Evolutionary conservation across 2,888 invertebrate species (phyloP), one percentile per base, ranked within the genome.

Genomic region (Drosophila siamana): DNA sequence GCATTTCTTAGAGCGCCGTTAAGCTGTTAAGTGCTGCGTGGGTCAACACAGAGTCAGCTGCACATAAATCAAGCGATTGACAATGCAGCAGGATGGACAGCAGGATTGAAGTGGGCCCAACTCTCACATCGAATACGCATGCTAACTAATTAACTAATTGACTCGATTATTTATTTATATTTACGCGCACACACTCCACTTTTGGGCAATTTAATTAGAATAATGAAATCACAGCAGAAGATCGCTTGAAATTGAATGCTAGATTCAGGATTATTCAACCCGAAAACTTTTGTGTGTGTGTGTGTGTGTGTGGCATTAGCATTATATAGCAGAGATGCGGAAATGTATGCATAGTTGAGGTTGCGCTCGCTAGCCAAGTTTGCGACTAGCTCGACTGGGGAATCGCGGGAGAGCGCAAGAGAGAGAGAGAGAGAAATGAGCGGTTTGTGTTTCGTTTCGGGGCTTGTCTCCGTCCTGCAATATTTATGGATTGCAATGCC

Each of bases 401-500:
- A 7, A 19, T 24, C 26, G 51, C 22, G 11, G 9, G 13, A 7
- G 15, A 7, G n/a, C n/a, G n/a, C 13, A 6, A 3, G 2, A 16
- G 43, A 15, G 9, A n/a, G 13, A 16, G 16, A 33, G 40, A 38
- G 22, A 15, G 44, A 28, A 7, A 7, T 11, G 48, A n/a, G 4
- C 11, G 11, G 1, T 1, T 19, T n/a, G n/a, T 3, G 11, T 9
- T 19, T 7, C 22, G 30, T 28, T 54, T 50, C 40, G 48, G 48
- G 16, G 30, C 24, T 48, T 51, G 43, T 44, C 43, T 43, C 30
- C 2, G 22, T 40, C 55, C 69, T 78, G 59, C 59, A 73, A 63
- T 72, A 78, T 78, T 78, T 69, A 78, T 76, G 70, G 80, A 55
- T 68, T 63, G 61, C 74, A 74, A 44, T 36, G 57, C 80, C 68